Conservation (phyloP, 2,113 vertebrate species). For the Thunnus thynnus region DNA sequence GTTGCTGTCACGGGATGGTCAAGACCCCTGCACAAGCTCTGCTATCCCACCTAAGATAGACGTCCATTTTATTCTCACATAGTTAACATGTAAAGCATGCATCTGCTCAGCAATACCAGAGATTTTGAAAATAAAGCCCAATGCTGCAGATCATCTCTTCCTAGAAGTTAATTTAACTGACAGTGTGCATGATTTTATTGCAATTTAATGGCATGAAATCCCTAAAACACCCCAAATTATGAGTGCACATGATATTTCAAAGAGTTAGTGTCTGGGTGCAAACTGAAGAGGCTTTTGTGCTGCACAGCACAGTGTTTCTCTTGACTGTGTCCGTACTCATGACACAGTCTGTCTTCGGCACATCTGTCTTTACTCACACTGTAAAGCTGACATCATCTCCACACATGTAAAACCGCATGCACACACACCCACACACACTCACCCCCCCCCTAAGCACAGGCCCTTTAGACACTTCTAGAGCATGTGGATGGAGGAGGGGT, state of each 20-base stretch:
- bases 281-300: constrained; percentile 24
- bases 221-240: constrained; percentile 2
- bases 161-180: constrained; percentile 7
- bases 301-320: constrained; percentile 21
- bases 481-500: constrained; percentile 46
- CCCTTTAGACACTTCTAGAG: constrained; percentile 49
- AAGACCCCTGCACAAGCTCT: background rate
- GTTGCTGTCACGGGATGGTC: constrained; percentile 21
- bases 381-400: constrained; percentile 71
- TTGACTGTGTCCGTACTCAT: constrained; percentile 43
- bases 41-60: background rate
- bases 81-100: too few species aligned
- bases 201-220: constrained; percentile 8
- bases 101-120: too few species aligned
- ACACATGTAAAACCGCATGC: constrained; percentile 41
- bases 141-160: background rate
- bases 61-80: background rate
- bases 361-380: constrained; percentile 78
- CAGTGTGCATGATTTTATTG: constrained; percentile 7
- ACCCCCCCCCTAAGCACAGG: constrained; percentile 37
- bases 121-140: background rate
- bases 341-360: constrained; percentile 60
- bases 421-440: constrained; percentile 24
- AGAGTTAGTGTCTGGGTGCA: constrained; percentile 8
- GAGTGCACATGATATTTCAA: background rate